Base-by-base conservation (phyloP, 2,797 vertebrate species). In the Lutjanus argentimaculatus region DNA sequence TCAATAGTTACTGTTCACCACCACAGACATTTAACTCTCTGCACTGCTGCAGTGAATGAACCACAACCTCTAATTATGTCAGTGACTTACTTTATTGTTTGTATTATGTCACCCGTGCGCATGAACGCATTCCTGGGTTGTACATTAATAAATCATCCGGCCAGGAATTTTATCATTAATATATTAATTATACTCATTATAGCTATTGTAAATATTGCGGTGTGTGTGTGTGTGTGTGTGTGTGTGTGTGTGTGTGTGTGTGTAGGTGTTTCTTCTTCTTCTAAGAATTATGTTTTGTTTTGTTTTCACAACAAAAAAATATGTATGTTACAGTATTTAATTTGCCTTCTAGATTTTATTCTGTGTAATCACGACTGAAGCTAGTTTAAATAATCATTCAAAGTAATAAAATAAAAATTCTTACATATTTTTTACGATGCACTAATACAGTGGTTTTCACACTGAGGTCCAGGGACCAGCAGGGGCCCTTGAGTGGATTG, bases 41-140 rank as follows among this genome's bases (percentile, higher is more conserved):
- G 73, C 36, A 1, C 51, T 36, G 53, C 52, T 70, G 52, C 1
- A 19, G 48, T 56, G 51, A 75, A 46, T 63, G 51, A 67, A 57
- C 65, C 13, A 63, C n/a, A 2, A 68, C 16, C 36, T 82, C 63
- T 71, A 69, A 85, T 86, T 83, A 83, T 82, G 78, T 49, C 59
- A 63, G 6, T 30, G 16, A 36, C 62, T 65, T n/a, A 36, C 42
- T 82, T 36, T 59, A 72, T 75, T 75, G 67, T 80, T 71, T 80
- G 49, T 48, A 36, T 57, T 14, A 16, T 68, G 53, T 36, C 59
- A 30, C 71, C 48, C n/a, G n/a, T 67, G 61, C 52, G 22, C 55
- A 17, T 58, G 56, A 21, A 51, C 15, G 71, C 67, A 22, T 48
- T 58, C 4, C 61, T 77, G 62, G 69, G 42, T 65, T 42, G 16